Conservation (phyloP, 37 sponge, comb jelly and placozoan species). For the Ephydatia muelleri region DNA sequence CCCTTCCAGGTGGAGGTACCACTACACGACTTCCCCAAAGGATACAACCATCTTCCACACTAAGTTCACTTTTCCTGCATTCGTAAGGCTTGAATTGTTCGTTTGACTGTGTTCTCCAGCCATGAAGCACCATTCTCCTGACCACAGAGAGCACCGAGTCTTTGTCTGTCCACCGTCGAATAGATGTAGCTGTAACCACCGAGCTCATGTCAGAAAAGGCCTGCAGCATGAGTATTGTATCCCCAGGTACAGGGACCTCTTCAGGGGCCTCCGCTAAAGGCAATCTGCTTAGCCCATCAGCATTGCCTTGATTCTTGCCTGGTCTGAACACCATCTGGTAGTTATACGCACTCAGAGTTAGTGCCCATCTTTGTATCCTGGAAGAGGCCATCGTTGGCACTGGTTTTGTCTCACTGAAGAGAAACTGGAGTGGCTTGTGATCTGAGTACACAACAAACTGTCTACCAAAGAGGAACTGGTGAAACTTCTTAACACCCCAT, state of each 20-base stretch:
- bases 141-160: conserved; percentile 7
- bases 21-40: conserved; percentile 15
- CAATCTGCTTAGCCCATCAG: conserved; percentile 36
- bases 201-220: too few species aligned
- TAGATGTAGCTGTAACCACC: conserved; percentile 1
- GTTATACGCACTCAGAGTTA: conserved; percentile 33
- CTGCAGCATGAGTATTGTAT: conserved; percentile 9
- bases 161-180: conserved; percentile 13
- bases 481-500: conserved; percentile 3
- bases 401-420: background rate
- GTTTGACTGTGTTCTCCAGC: background rate
- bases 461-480: background rate
- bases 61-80: background rate
- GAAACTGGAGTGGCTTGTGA: background rate
- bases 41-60: conserved; percentile 17
- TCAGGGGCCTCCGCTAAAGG: conserved; percentile 16
- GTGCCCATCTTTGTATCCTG: conserved; percentile 29
- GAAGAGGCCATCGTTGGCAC: conserved; percentile 7
- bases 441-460: background rate
- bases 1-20: conserved; percentile 12
- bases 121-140: background rate
- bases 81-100: background rate
- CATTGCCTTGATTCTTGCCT: conserved; percentile 25
- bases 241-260: conserved; percentile 22
- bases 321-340: conserved; percentile 31